Evolutionary conservation across 2,888 invertebrate genomes (phyloP), one percentile per base, ranked within the genome.

Genomic region (Orthonevra nobilis): DNA sequence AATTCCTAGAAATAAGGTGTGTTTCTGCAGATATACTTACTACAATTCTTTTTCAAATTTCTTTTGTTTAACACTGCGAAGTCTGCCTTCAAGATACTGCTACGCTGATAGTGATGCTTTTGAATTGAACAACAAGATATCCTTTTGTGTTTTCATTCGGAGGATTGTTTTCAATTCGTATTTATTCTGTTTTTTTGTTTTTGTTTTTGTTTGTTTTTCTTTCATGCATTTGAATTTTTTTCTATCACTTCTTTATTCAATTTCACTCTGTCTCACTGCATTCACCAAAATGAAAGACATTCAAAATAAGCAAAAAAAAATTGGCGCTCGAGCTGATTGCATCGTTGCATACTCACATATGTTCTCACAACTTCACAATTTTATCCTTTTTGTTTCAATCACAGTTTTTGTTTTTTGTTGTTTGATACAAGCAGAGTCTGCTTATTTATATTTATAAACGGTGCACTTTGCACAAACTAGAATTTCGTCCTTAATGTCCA

Each of bases 81-180:
- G 66, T 56, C 73, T 79, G 79, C 79, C 79, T 79, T 73, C 79
- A 73, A 68, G 73, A 79, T 73, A 52, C 73, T 73, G 73, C 79
- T 73, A 50, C 73, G 79, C 79, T 73, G 46, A 66, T 60, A 73
- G 61, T 50, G 79, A 73, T 68, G 79, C 79, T 79, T 79, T 38
- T 50, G 15, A 42, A 56, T 40, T 20, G 12, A 64, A 44, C 12
- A 58, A 50, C 9, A 28, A 12, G 60, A 40, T 36, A 10, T 40
- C 38, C 15, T 38, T 17, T 52, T 23, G 3, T 23, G 3, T 23
- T 23, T 23, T 5, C 23, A 3, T 56, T 12, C 32, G n/a, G n/a
- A n/a, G n/a, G n/a, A n/a, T n/a, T n/a, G n/a, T n/a, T n/a, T n/a
- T n/a, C n/a, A n/a, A n/a, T n/a, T n/a, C n/a, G n/a, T n/a, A n/a